A percentile compares a stretch with the other conserved stretches of the same genome.
phyloP scores from a whole-genome alignment of 2,888 invertebrate genomes.

The Tuberolachnus salignus region DNA sequence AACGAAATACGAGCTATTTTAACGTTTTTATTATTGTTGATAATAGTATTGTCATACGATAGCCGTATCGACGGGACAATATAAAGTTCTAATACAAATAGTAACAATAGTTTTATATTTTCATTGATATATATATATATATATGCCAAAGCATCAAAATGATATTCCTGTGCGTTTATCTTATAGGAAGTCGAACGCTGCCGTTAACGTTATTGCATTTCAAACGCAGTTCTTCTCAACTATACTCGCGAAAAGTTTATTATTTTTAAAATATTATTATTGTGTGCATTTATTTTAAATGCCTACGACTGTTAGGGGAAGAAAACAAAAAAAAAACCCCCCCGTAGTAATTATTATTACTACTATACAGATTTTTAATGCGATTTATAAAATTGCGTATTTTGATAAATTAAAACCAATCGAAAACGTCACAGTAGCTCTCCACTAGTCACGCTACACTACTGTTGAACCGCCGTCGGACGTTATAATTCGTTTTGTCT shows the following conservation, averaged over 20 bases:
- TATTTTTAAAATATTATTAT: too few species aligned
- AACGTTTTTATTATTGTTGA: background rate
- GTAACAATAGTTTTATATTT: constrained; percentile 11
- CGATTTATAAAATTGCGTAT: too few species aligned
- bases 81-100: constrained; percentile 5
- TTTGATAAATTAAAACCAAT: too few species aligned
- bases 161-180: too few species aligned
- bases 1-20: background rate
- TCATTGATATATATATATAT: background rate
- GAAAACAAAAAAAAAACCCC: too few species aligned
- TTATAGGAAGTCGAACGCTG: background rate
- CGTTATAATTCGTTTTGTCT: background rate
- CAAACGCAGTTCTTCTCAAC: background rate
- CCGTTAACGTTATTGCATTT: background rate
- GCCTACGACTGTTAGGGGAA: too few species aligned
- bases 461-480: too few species aligned
- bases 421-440: too few species aligned
- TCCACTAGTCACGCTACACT: too few species aligned
- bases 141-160: background rate
- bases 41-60: constrained; percentile 11
- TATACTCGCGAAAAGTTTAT: background rate
- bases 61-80: background rate
- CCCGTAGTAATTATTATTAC: too few species aligned
- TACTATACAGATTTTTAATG: too few species aligned
- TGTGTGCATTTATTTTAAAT: too few species aligned